phyloP scores from a whole-genome alignment of 1,140 invertebrate species.

The Ceratosolen solmsi region DNA sequence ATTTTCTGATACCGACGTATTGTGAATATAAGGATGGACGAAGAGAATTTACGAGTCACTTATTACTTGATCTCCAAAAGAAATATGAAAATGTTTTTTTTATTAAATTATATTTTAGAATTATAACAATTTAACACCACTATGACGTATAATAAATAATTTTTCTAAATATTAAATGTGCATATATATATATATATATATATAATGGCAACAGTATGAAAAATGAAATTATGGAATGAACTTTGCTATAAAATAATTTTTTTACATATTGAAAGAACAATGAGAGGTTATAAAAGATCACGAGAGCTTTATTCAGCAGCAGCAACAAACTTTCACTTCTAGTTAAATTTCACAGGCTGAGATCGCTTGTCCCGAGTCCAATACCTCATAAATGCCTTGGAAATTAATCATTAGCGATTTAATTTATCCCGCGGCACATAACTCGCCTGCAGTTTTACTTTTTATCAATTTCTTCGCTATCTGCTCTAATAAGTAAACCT shows the following conservation, averaged over 20 bases:
- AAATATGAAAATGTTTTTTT: neutral
- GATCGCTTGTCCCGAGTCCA: neutral
- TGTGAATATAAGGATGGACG: neutral
- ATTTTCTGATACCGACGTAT: neutral
- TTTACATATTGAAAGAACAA: too few species aligned
- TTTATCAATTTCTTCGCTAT: neutral
- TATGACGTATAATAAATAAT: too few species aligned
- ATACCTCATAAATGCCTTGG: conserved; percentile 9
- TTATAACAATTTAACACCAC: neutral
- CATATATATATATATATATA: too few species aligned
- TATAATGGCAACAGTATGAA: too few species aligned
- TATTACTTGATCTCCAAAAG: neutral
- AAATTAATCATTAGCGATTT: conserved; percentile 38
- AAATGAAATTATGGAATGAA: too few species aligned
- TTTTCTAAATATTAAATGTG: too few species aligned
- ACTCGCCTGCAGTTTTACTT: conserved; percentile 3
- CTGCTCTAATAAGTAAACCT: neutral
- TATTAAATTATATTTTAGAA: neutral
- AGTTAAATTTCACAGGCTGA: neutral
- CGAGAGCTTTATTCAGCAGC: neutral
- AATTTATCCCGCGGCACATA: neutral
- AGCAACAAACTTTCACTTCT: neutral
- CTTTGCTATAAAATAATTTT: too few species aligned
- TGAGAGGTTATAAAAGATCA: neutral
- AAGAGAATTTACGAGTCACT: conserved; percentile 10